phyloP scores from a whole-genome alignment of 2,113 vertebrate species.

The Struthidea cinerea region DNA sequence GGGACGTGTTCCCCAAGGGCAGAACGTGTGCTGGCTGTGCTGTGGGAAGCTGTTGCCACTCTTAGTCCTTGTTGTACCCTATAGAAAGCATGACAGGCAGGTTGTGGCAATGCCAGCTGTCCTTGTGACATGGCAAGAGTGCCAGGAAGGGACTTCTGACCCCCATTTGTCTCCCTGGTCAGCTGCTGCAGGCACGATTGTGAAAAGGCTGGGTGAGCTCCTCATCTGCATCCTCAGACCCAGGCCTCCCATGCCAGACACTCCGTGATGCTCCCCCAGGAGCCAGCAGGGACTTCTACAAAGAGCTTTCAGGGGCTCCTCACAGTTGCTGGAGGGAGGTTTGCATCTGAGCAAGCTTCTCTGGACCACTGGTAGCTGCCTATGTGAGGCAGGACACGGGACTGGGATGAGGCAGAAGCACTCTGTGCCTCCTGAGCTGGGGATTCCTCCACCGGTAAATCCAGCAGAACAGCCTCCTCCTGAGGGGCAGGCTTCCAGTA shows the following conservation, averaged over 20 bases:
- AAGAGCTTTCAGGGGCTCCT: not conserved
- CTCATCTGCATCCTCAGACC: not conserved
- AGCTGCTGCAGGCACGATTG: not conserved
- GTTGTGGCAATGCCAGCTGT: not conserved
- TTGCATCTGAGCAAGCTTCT: not conserved
- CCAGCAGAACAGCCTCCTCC: slow-evolving; percentile 15
- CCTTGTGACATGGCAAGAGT: not conserved
- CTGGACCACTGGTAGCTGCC: not conserved
- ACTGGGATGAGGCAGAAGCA: not conserved
- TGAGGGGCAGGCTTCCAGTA: not conserved
- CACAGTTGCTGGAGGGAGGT: not conserved
- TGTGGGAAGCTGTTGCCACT: not conserved
- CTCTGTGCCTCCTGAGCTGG: not conserved
- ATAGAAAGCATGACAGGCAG: not conserved
- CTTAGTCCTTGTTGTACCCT: not conserved
- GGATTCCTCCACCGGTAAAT: not conserved
- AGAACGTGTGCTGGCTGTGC: not conserved
- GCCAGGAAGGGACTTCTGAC: not conserved
- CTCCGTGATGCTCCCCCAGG: not conserved
- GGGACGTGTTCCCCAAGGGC: not conserved
- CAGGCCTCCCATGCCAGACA: not conserved
- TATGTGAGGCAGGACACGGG: not conserved
- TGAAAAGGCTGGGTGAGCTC: not conserved
- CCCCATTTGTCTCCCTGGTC: not conserved
- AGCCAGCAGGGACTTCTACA: not conserved